Evolutionary conservation across 2,888 invertebrate genomes (phyloP), one percentile per base, ranked within the genome.

Genomic region (Thereva nobilitata): DNA sequence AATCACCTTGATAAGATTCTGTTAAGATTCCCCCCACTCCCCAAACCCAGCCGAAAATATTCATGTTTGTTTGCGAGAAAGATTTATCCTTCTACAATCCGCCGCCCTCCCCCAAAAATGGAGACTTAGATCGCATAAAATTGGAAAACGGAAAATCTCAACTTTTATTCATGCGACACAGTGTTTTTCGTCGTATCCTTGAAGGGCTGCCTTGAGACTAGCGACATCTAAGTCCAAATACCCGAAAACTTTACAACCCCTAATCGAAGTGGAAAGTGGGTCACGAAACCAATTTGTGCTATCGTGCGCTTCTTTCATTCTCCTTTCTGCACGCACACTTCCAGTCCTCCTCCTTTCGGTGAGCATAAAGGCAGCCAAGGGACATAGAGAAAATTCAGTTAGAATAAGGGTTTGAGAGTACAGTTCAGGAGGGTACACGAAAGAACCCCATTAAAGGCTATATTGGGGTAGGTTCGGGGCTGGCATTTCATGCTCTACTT

Each of bases 281-380:
- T 64, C 64, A 64, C 64, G 64, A 64, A 64, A 50, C 64, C 64
- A 64, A 64, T 64, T 64, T 53, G 53, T 53, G 12, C 52, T 64
- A 53, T 64, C 64, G 64, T 64, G 64, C 53, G 53, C 49, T 50
- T 53, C 55, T 10, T 10, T 64, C 53, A 52, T 5, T 44, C 37
- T 53, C 41, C 64, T 42, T 34, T 64, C 52, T 23, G 38, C 64
- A 64, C 64, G 64, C 64, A 64, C 61, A 61, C 61, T 61, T 38
- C 37, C 40, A 23, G 50, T 23, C 49, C 50, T 23, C 23, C 23
- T 23, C 50, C 35, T 47, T 49, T 23, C 7, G 50, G 50, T 45
- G 49, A 59, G 50, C 41, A 23, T 23, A 23, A 23, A 23, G 23
- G 34, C 50, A 41, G 41, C 61, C 50, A 49, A 61, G 61, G 61